A percentile compares a stretch with the other conserved stretches of the same genome.
These are phyloP conservation scores for Ophioninae sp. DNA, from an alignment of 2,888 invertebrate genomes.

Conservation along the genomic window DNA sequence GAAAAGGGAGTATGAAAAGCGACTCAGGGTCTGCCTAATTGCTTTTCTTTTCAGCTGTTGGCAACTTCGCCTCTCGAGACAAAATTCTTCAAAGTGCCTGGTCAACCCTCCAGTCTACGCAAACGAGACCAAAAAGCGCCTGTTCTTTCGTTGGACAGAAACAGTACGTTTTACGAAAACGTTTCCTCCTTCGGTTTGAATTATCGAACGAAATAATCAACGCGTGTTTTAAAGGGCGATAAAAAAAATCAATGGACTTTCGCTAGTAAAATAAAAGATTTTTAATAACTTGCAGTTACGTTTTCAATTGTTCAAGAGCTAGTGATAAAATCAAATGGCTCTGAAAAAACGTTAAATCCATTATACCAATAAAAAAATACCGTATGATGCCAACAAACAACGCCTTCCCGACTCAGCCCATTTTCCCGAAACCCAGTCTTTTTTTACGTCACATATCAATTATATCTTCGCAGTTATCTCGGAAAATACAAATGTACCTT, in stretches of 20 bases:
- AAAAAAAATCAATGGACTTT: too few relatives aligned
- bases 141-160: slow-evolving; percentile 13
- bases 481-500: too few relatives aligned
- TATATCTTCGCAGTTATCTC: too few relatives aligned
- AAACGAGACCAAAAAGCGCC: slow-evolving; percentile 22
- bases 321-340: too few relatives aligned
- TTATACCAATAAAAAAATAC: neutral
- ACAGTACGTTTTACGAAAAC: slow-evolving; percentile 15
- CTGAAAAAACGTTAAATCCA: too few relatives aligned
- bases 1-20: slow-evolving; percentile 2
- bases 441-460: too few relatives aligned
- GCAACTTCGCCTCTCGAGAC: slow-evolving; percentile 37
- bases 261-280: too few relatives aligned
- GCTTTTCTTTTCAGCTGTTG: slow-evolving; percentile 36
- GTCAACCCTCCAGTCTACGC: slow-evolving; percentile 21
- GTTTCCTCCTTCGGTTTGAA: neutral
- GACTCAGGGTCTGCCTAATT: slow-evolving; percentile 36
- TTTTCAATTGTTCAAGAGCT: neutral
- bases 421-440: too few relatives aligned
- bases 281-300: neutral
- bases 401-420: too few relatives aligned
- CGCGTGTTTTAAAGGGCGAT: too few relatives aligned
- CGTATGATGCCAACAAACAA: neutral
- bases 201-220: slow-evolving; percentile 7
- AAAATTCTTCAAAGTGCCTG: slow-evolving; percentile 43